Percentiles rank a stretch among this genome's conserved stretches.
phyloP scores from a whole-genome alignment of 2,797 vertebrate species.

The Parotocinclus haroldoi region DNA sequence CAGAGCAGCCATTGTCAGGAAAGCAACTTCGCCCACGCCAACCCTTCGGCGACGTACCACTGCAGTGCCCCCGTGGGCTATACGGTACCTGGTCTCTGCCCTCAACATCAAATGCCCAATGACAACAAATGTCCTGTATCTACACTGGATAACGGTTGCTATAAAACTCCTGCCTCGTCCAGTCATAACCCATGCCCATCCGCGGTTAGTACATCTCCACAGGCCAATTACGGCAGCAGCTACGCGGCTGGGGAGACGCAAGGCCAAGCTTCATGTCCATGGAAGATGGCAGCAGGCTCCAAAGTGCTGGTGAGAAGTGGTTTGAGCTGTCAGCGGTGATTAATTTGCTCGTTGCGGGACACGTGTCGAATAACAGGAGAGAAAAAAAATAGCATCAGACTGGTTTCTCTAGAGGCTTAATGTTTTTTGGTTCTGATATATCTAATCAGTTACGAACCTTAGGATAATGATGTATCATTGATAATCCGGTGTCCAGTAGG shows the following conservation, averaged over 20 bases:
- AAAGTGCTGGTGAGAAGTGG: slow-evolving; percentile 75
- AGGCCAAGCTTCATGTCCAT: slow-evolving; percentile 64
- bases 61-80: slow-evolving; percentile 39
- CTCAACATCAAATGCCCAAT: slow-evolving; percentile 55
- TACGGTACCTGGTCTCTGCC: slow-evolving; percentile 49
- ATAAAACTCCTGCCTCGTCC: slow-evolving; percentile 54
- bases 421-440: too few relatives aligned
- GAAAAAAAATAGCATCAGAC: background rate
- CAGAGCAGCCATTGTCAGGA: slow-evolving; percentile 55
- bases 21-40: slow-evolving; percentile 54
- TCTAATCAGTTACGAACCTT: too few relatives aligned
- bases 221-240: slow-evolving; percentile 55
- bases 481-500: too few relatives aligned
- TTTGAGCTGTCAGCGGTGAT: background rate
- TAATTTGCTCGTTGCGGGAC: background rate
- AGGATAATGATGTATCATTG: too few relatives aligned
- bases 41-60: slow-evolving; percentile 51
- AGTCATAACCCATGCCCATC: slow-evolving; percentile 62
- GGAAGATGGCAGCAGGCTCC: slow-evolving; percentile 67
- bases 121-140: slow-evolving; percentile 54
- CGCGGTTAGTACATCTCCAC: slow-evolving; percentile 42
- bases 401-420: too few relatives aligned
- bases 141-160: slow-evolving; percentile 60
- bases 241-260: slow-evolving; percentile 47
- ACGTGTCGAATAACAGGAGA: background rate